Evolutionary conservation across 2,113 vertebrate species (phyloP), one percentile per base, ranked within the genome.

Genomic region (Phyllostomus hastatus): DNA sequence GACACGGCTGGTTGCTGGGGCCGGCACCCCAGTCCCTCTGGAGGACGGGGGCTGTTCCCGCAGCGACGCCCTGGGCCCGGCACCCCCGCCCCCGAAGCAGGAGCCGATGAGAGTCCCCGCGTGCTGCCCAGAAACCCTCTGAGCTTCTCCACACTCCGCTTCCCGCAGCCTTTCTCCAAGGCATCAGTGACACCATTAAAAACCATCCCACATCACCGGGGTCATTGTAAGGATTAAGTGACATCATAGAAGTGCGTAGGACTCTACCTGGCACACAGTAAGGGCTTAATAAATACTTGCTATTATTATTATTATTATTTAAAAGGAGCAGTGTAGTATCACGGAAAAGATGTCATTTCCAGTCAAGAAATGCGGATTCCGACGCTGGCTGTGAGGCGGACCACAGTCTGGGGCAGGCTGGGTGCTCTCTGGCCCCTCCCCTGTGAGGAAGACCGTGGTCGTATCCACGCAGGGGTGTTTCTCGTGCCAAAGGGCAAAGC

Each of bases 141-240:
- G 85, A 79, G 48, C 66, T 46, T 78, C 88, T 28, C 59, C 59
- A 79, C 43, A 46, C n/a, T 61, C 78, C 38, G 79, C 72, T 82
- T 86, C 84, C 85, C 52, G 72, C 20, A 57, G 50, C 79, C 85
- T 96, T 97, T 82, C 76, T 75, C 33, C 10, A 35, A 84, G 91
- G 85, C 85, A n/a, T 52, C 33, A 6, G 14, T 28, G 48, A 52
- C 14, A 17, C 57, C 90, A 75, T 95, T 83, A 91, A 61, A 94
- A 94, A 88, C 73, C 76, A 88, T 59, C 91, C 54, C 43, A 7
- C 43, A 54, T 75, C 50, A 20, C 1, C 66, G 43, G 46, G 38
- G 88, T 76, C 35, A 54, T 48, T n/a, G 5, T 43, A 4, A 9
- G 41, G 14, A 31, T 46, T 5, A 46, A 7, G 8, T 31, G 28